Percentiles rank a stretch among this genome's conserved stretches.
These are phyloP conservation scores for Rhopalosiphum maidis DNA, from an alignment of 1,140 invertebrate genomes.

Conservation along the genomic window DNA sequence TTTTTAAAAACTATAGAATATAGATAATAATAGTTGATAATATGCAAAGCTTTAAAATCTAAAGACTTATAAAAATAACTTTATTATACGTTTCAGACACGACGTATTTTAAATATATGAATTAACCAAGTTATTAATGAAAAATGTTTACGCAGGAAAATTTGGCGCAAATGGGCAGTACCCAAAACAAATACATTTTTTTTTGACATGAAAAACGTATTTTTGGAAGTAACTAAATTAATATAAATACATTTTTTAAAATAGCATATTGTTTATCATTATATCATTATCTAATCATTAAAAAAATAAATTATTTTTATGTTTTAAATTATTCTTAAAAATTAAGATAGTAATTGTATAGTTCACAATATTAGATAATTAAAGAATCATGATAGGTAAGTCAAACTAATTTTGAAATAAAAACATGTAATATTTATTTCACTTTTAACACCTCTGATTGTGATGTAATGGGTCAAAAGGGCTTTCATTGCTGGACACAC, in stretches of 20 bases:
- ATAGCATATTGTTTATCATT: not conserved
- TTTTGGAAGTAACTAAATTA: not conserved
- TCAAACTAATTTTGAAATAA: not conserved
- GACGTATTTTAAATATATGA: too few species aligned
- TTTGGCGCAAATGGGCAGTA: too few species aligned
- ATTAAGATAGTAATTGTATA: not conserved
- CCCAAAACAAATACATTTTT: too few species aligned
- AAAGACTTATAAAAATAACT: too few species aligned
- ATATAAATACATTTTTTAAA: not conserved
- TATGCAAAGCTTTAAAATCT: too few species aligned
- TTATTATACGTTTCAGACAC: too few species aligned
- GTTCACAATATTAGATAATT: not conserved
- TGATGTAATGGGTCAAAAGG: slow-evolving; percentile 33
- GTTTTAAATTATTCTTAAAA: not conserved
- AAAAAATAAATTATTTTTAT: not conserved
- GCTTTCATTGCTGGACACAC: slow-evolving; percentile 15
- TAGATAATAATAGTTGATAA: too few species aligned
- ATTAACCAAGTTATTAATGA: too few species aligned
- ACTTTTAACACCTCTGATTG: not conserved
- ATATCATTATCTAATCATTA: not conserved
- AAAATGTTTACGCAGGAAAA: too few species aligned
- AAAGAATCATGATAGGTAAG: not conserved
- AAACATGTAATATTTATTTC: not conserved
- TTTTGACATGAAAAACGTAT: not conserved
- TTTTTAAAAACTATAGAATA: too few species aligned